Evolutionary conservation across 2,797 vertebrate species (phyloP).

Genomic region (Sciurus carolinensis): DNA sequence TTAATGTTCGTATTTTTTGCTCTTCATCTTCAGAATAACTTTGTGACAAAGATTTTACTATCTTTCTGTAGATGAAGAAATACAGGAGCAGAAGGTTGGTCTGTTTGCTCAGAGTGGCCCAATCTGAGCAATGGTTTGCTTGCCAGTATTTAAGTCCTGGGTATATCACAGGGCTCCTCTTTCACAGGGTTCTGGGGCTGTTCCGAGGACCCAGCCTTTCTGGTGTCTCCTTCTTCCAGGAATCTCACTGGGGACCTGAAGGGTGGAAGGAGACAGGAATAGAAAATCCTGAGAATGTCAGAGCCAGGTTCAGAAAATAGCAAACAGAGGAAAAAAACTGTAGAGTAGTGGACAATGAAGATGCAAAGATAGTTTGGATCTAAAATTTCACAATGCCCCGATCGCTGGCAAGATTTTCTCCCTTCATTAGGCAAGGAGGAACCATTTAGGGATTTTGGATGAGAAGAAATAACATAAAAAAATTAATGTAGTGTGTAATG

Average conservation of each 20-base stretch:
- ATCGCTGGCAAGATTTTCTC: not conserved
- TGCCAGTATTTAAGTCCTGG: not conserved
- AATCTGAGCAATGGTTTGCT: not conserved
- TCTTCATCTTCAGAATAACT: not conserved
- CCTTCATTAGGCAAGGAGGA: not conserved
- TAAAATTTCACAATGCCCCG: not conserved
- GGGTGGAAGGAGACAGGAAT: not conserved
- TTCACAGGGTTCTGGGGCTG: not conserved
- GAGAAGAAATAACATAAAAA: conserved; percentile 56
- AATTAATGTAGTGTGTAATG: conserved; percentile 40
- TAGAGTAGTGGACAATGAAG: not conserved
- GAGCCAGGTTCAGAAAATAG: not conserved
- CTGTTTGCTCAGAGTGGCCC: not conserved
- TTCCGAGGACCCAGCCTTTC: not conserved
- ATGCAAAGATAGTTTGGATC: not conserved
- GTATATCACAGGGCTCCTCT: fast-evolving
- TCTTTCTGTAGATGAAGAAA: not conserved
- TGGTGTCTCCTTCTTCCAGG: not conserved
- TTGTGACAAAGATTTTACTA: not conserved
- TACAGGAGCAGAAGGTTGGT: not conserved
- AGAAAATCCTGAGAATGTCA: not conserved
- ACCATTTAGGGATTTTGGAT: conserved; percentile 16
- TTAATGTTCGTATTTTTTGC: not conserved
- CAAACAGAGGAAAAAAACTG: not conserved
- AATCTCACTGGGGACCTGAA: not conserved